Base-by-base conservation (phyloP, 2,888 invertebrate genomes). In the Ophraella communa region DNA sequence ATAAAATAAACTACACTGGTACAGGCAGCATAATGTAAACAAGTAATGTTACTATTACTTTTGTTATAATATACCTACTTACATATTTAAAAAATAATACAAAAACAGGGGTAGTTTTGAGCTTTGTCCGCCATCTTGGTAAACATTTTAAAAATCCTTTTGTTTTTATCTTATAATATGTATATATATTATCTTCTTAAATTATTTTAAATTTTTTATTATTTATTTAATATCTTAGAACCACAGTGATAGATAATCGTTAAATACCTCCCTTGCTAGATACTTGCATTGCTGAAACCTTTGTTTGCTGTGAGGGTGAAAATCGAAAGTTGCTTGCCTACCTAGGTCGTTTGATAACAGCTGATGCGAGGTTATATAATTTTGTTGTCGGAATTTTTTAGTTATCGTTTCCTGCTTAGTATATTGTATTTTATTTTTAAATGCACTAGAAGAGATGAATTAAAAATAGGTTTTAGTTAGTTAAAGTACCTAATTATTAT, bases 121-220 rank as follows among this genome's bases (percentile, higher is more conserved):
- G 39, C 35, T 52, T 39, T 64, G 54, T 54, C 54, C 21, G 59
- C 64, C 64, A 64, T 59, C 30, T 64, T 64, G 53, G 58, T 39
- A 17, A n/a, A 8, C 24, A 23, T 58, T 47, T 53, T 3, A 49
- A 54, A 21, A 45, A 55, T 49, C 20, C 5, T 27, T 54, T 49
- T 24, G 11, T 30, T 30, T 51, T 18, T 18, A 49, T 62, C 5
- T 35, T 49, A 39, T n/a, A 18, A 47, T n/a, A 23, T n/a, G 4
- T 53, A 14, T 23, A 30, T 57, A n/a, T 18, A 17, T 7, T 21
- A 20, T 49, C 7, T 23, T 27, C 1, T 14, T 27, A 23, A 8
- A 18, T n/a, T 27, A 8, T 57, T 30, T 8, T 2, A 10, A 23
- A 11, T 47, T 14, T 2, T 45, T 23, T 20, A 45, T 45, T 45